Conservation (phyloP, 2,888 invertebrate species). For the Drosophila sordidula region DNA sequence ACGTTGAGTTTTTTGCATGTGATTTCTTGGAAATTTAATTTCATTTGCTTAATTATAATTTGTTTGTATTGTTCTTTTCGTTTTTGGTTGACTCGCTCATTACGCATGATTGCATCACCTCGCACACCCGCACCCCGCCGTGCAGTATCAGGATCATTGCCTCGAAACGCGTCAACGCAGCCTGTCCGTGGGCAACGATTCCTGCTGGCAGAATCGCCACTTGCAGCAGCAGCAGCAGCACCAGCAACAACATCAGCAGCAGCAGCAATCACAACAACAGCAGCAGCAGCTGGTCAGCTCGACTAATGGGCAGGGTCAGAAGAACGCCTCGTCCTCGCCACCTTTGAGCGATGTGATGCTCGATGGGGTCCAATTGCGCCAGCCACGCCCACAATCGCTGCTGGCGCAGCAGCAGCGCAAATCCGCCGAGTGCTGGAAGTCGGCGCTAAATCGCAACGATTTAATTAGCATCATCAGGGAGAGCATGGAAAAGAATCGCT, state of each 20-base stretch:
- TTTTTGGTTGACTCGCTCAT: conserved; percentile 64
- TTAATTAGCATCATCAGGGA: conserved; percentile 94
- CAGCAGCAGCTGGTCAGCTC: conserved; percentile 36
- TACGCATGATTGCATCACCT: conserved; percentile 48
- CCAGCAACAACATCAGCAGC: conserved; percentile 45
- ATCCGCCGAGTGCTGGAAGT: conserved; percentile 87
- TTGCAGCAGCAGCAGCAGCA: conserved; percentile 59
- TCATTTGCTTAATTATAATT: conserved; percentile 52
- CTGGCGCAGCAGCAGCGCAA: conserved; percentile 73
- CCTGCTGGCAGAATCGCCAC: conserved; percentile 83
- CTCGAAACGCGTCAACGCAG: conserved; percentile 84
- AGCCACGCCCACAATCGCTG: conserved; percentile 71
- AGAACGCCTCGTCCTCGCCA: conserved; percentile 69
- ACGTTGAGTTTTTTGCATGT: conserved; percentile 22
- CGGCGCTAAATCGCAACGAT: conserved; percentile 92
- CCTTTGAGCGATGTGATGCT: conserved; percentile 73
- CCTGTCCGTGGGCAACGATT: conserved; percentile 85
- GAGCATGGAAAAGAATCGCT: conserved; percentile 95
- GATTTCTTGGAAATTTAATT: conserved; percentile 22
- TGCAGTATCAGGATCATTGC: conserved; percentile 84
- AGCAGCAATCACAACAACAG: conserved; percentile 32
- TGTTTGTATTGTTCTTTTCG: conserved; percentile 55
- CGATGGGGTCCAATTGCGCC: conserved; percentile 81
- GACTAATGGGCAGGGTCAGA: conserved; percentile 32
- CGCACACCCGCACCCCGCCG: conserved; percentile 22